Base-by-base conservation (phyloP, 2,888 invertebrate species). In the Epinotia ramella region DNA sequence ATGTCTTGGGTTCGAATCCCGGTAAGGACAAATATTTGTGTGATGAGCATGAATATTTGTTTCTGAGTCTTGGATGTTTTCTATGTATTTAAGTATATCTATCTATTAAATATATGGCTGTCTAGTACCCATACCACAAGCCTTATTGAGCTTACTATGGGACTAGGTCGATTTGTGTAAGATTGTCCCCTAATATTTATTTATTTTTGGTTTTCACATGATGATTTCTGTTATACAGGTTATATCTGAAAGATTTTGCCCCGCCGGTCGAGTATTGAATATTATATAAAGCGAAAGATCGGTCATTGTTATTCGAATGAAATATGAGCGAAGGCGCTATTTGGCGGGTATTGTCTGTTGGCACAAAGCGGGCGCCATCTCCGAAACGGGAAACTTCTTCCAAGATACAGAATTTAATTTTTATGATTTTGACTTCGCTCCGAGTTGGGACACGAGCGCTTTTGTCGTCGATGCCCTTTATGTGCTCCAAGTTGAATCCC, bases 401-500 rank as follows among this genome's bases (percentile, higher is more conserved):
- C 81, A 82, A 86, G 88, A 88, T 87, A 89, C 87, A 88, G 88
- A 90, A 90, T 89, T 90, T 87, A 91, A 91, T 92, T 92, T 91
- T 86, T 89, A 86, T 87, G 88, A 89, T 88, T 91, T 87, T 84
- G 84, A 86, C 86, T 85, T 85, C 85, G 85, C 85, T 87, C 86
- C 88, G 71, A 59, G 84, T 82, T 81, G 80, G 85, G 86, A 84
- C 83, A 81, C 81, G 83, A 80, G 75, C 80, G 81, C 87, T 84
- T 89, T 91, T 91, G 87, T 89, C 86, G 86, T 86, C 84, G 84
- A 84, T 85, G 86, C 83, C 89, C 85, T 91, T 92, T 91, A 89
- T 90, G 84, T 86, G 85, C 84, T 84, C 81, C 84, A 83, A 87
- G 85, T 86, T 85, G 84, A 84, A 89, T 88, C 86, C 83, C 84